These are phyloP conservation scores for Lasioglossum pauxillum DNA, from an alignment of 2,888 invertebrate genomes.

Conservation along the genomic window DNA sequence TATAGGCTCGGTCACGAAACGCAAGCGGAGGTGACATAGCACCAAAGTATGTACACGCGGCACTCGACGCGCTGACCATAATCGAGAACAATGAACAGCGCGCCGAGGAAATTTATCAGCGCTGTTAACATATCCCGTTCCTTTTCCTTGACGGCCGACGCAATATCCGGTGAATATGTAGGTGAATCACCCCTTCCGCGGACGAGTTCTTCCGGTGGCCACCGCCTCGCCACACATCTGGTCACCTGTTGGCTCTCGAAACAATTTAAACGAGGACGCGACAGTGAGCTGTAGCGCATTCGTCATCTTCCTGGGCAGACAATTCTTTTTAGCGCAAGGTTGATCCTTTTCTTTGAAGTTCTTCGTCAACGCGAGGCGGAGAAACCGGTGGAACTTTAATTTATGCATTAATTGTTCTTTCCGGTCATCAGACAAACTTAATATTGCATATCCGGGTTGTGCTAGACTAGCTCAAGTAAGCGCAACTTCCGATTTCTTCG, in stretches of 20 bases:
- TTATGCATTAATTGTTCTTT: background rate
- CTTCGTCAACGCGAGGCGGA: background rate
- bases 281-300: background rate
- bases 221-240: background rate
- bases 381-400: background rate
- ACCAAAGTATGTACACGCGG: constrained; percentile 28
- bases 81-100: constrained; percentile 21
- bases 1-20: constrained; percentile 58
- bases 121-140: background rate
- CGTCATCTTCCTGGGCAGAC: background rate
- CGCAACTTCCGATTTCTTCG: no score
- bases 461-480: no score
- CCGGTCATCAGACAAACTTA: no score
- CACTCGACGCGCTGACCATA: constrained; percentile 16
- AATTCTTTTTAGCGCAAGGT: background rate
- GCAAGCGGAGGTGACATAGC: constrained; percentile 45
- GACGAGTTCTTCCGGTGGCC: constrained; percentile 1
- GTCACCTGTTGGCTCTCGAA: constrained; percentile 4
- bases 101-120: background rate
- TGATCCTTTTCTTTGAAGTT: background rate
- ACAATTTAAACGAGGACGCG: background rate
- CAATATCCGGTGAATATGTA: constrained; percentile 11
- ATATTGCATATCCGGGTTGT: no score
- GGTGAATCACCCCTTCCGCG: background rate
- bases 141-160: background rate